A percentile compares a stretch with the other conserved stretches of the same genome.
Evolutionary conservation across 2,888 invertebrate species (phyloP).

Genomic region (Stramonita haemastoma): DNA sequence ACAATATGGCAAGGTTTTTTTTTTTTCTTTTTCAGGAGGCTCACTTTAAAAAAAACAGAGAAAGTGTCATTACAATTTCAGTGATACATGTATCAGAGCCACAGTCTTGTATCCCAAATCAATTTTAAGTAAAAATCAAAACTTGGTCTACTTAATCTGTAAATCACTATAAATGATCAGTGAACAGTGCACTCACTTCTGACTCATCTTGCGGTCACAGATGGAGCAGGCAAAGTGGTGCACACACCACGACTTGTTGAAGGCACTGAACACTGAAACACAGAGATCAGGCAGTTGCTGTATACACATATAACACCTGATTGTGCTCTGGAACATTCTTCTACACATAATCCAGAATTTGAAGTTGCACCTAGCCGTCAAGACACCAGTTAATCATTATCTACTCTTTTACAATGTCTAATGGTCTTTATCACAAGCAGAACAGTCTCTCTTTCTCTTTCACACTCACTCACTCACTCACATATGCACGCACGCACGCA

Average conservation of each 20-base stretch:
- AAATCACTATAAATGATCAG: no score
- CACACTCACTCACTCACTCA: background rate
- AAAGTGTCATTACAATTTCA: no score
- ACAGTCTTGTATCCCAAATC: no score
- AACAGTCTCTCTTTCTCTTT: no score
- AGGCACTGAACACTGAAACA: conserved; percentile 92
- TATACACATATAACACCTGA: background rate
- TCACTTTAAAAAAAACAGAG: no score
- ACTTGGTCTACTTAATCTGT: no score
- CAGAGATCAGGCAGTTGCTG: background rate
- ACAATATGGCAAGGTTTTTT: no score
- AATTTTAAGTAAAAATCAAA: no score
- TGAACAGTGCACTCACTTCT: conserved; percentile 81
- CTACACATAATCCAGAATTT: no score
- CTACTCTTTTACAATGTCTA: background rate
- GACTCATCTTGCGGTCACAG: conserved; percentile 94
- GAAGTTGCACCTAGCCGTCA: background rate
- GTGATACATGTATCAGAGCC: no score
- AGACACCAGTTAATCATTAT: background rate
- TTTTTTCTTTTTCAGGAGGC: no score
- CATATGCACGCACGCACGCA: background rate
- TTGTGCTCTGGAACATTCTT: background rate
- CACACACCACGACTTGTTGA: conserved; percentile 99
- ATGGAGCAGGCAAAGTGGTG: conserved; percentile 98
- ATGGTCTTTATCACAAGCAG: background rate